Percentiles rank a stretch among this genome's conserved stretches.
Conservation (phyloP, 2,888 invertebrate genomes). For the Anthophora plumipes region DNA sequence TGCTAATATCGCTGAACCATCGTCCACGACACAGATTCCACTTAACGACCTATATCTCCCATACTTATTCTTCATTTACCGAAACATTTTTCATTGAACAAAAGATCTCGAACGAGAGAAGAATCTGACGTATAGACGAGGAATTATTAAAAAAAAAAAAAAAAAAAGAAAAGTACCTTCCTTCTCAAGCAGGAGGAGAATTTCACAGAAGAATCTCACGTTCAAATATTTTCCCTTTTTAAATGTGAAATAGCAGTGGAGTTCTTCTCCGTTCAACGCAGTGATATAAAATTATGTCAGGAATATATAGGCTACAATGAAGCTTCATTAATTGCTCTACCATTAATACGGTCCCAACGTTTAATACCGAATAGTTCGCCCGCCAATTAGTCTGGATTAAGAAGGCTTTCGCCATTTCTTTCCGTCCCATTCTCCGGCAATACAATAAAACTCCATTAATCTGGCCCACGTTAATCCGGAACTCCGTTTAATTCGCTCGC, state of each 20-base stretch:
- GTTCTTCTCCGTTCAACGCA: too few relatives aligned
- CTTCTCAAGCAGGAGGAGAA: too few relatives aligned
- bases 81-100: neutral
- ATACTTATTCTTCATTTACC: neutral
- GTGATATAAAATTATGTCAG: neutral
- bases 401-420: constrained; percentile 46
- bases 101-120: too few relatives aligned
- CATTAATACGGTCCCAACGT: constrained; percentile 31
- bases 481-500: constrained; percentile 41
- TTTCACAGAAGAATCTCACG: too few relatives aligned
- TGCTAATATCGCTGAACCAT: constrained; percentile 40
- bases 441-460: constrained; percentile 56
- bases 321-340: constrained; percentile 37
- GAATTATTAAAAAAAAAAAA: too few relatives aligned
- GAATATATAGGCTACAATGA: neutral
- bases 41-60: constrained; percentile 1
- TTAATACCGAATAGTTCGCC: constrained; percentile 24
- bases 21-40: neutral
- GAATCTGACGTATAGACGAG: too few relatives aligned
- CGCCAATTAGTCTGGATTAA: constrained; percentile 55
- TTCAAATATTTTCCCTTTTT: neutral
- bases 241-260: neutral
- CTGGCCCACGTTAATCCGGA: constrained; percentile 43
- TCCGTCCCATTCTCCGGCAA: constrained; percentile 24
- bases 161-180: too few relatives aligned